Evolutionary conservation across 2,888 invertebrate genomes (phyloP).

Genomic region (Rhagonycha fulva): DNA sequence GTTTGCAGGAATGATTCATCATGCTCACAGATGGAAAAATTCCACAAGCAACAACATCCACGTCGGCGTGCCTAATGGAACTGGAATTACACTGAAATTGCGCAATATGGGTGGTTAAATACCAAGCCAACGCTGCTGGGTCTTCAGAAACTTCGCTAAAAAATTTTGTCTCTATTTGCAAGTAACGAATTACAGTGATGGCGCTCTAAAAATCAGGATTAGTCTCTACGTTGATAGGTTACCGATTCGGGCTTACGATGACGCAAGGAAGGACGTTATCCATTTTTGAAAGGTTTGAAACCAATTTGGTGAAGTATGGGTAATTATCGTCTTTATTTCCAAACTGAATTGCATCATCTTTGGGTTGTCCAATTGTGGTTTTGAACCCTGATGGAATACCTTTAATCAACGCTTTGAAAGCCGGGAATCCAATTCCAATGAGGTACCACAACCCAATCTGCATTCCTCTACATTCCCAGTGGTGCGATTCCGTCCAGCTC

Average conservation of each 20-base stretch:
- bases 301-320: conserved; percentile 70
- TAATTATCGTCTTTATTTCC: conserved; percentile 57
- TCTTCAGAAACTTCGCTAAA: conserved; percentile 48
- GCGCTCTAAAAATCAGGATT: conserved; percentile 63
- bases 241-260: conserved; percentile 62
- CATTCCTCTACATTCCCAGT: conserved; percentile 73
- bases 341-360: conserved; percentile 53
- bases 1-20: conserved; percentile 92
- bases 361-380: conserved; percentile 51
- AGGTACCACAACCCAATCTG: conserved; percentile 66
- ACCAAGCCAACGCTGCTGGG: conserved; percentile 60
- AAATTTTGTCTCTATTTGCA: conserved; percentile 67
- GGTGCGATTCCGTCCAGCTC: conserved; percentile 65
- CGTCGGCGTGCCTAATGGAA: conserved; percentile 43
- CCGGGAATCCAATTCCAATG: conserved; percentile 79
- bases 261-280: conserved; percentile 69
- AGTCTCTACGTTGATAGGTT: background rate
- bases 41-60: conserved; percentile 69
- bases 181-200: conserved; percentile 66
- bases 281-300: conserved; percentile 75
- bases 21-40: conserved; percentile 86
- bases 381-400: conserved; percentile 49
- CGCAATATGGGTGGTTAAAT: conserved; percentile 75
- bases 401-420: conserved; percentile 70
- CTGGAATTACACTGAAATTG: conserved; percentile 60